These are phyloP conservation scores for Megalonaias nervosa DNA, from an alignment of 1,140 invertebrate genomes.

Conservation along the genomic window DNA sequence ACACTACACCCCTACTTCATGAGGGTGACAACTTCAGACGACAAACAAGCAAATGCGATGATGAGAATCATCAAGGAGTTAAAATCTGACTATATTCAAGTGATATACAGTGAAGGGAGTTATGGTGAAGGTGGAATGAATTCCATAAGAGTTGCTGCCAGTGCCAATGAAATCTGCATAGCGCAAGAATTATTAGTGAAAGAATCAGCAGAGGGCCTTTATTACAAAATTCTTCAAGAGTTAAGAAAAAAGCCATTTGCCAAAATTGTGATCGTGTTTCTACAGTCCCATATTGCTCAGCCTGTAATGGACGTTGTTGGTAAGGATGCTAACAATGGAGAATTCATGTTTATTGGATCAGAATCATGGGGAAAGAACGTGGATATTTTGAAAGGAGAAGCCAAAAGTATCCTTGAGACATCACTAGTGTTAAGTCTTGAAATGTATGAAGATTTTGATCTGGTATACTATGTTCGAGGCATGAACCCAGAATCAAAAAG, in stretches of 20 bases:
- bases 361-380: slow-evolving; percentile 39
- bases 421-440: slow-evolving; percentile 33
- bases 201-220: slow-evolving; percentile 9
- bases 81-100: slow-evolving; percentile 24
- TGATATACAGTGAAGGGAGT: slow-evolving; percentile 37
- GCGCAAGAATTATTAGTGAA: slow-evolving; percentile 16
- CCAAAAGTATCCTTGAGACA: slow-evolving; percentile 8
- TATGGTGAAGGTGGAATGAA: slow-evolving; percentile 42
- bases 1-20: slow-evolving; percentile 36
- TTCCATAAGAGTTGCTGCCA: slow-evolving; percentile 9
- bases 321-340: slow-evolving; percentile 16
- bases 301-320: slow-evolving; percentile 11
- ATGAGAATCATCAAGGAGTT: slow-evolving; percentile 23
- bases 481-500: neutral
- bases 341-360: slow-evolving; percentile 42
- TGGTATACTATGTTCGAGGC: slow-evolving; percentile 15
- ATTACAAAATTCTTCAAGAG: slow-evolving; percentile 17
- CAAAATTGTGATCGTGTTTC: slow-evolving; percentile 39
- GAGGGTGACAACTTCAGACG: slow-evolving; percentile 33
- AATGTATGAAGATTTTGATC: slow-evolving; percentile 23
- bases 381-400: slow-evolving; percentile 14
- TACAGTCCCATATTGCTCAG: slow-evolving; percentile 31
- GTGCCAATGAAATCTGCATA: slow-evolving; percentile 25
- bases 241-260: slow-evolving; percentile 24
- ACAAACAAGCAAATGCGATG: slow-evolving; percentile 38